Evolutionary conservation across 2,888 invertebrate species (phyloP).

Genomic region (Cephus pulcher): DNA sequence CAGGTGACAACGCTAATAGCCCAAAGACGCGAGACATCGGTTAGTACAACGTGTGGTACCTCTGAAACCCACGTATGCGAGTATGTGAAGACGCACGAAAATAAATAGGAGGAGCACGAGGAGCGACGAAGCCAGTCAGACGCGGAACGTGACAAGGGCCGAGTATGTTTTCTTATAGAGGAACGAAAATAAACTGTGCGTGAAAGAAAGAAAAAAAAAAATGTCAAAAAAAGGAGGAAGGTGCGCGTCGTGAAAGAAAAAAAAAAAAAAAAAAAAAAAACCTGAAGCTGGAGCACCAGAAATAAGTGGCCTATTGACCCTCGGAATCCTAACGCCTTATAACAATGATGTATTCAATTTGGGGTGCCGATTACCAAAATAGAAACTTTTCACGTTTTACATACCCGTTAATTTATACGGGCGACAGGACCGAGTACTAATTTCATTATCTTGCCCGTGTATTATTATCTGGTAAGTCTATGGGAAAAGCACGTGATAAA

Average conservation of each 20-base stretch:
- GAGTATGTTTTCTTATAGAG: conserved; percentile 35
- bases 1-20: conserved; percentile 7
- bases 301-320: conserved; percentile 49
- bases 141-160: conserved; percentile 26
- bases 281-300: conserved; percentile 21
- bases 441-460: background rate
- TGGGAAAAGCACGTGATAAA: too few species aligned
- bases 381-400: conserved; percentile 24
- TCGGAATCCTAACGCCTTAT: conserved; percentile 17
- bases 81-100: conserved; percentile 13
- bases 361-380: conserved; percentile 37
- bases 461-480: too few species aligned
- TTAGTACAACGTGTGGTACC: background rate
- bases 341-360: conserved; percentile 37
- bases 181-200: conserved; percentile 33
- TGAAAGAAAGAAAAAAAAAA: conserved; percentile 28
- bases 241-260: background rate
- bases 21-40: conserved; percentile 2
- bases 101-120: conserved; percentile 17
- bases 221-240: background rate
- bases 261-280: background rate
- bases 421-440: background rate
- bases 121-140: conserved; percentile 15
- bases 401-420: conserved; percentile 12
- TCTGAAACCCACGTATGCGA: background rate